phyloP scores from a whole-genome alignment of 2,113 vertebrate species.

The Labeo catla region DNA sequence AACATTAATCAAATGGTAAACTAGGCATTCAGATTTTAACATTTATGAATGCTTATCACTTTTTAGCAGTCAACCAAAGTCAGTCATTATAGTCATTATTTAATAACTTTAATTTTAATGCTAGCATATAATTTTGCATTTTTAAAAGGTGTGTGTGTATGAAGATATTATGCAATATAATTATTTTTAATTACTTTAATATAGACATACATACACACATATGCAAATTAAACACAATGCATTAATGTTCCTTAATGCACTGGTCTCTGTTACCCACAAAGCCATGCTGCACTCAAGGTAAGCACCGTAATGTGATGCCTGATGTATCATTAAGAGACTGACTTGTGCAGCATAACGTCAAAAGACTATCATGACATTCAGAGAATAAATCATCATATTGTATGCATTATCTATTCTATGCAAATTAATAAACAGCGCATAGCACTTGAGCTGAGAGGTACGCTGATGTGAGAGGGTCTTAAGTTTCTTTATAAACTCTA shows the following conservation, averaged over 20 bases:
- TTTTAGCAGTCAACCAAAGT: slow-evolving; percentile 27
- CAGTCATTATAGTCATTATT: background rate
- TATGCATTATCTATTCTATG: background rate
- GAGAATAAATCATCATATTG: background rate
- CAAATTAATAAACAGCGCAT: background rate
- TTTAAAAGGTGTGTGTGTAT: no score
- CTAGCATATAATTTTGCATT: no score
- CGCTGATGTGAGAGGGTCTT: no score
- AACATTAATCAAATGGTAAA: slow-evolving; percentile 39
- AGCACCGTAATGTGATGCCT: background rate
- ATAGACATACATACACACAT: no score
- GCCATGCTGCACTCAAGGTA: background rate
- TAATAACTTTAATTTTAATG: no score
- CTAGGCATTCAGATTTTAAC: slow-evolving; percentile 22
- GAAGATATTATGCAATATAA: no score
- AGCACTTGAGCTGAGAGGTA: background rate
- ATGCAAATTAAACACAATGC: no score
- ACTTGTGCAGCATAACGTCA: background rate
- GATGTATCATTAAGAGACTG: background rate
- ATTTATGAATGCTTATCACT: background rate
- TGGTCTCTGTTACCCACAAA: background rate
- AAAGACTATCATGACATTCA: background rate
- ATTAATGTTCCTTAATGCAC: no score
- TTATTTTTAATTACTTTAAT: no score
- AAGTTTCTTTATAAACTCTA: background rate